Conservation (phyloP, 2,797 vertebrate species). For the Alectoris magna region DNA sequence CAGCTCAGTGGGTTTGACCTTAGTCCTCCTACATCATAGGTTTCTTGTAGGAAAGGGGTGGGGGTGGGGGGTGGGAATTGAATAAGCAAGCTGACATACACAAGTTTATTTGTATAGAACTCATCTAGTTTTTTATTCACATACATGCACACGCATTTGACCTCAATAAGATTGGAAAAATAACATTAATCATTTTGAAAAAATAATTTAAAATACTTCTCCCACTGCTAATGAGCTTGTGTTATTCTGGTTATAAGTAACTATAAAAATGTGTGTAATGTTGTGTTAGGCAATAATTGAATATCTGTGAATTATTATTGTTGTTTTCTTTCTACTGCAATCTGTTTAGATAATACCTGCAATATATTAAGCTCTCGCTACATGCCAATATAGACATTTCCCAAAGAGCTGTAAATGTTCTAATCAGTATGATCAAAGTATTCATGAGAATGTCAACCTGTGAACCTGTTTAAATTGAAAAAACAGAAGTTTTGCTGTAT, state of each 20-base stretch:
- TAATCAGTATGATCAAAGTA: not conserved
- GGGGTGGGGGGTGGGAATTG: not conserved
- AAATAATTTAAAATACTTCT: conserved; percentile 38
- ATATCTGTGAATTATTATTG: conserved; percentile 51
- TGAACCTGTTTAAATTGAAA: not conserved
- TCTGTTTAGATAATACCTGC: not conserved
- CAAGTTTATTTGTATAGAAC: not conserved
- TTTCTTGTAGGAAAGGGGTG: not conserved
- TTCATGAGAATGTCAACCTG: fast-evolving
- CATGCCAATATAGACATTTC: not conserved
- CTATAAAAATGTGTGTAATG: conserved; percentile 35
- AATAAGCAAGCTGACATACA: not conserved
- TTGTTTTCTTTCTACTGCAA: conserved; percentile 16
- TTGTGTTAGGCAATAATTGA: conserved; percentile 38
- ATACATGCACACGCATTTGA: not conserved
- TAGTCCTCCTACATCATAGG: not conserved
- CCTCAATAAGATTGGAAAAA: not conserved
- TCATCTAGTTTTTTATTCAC: not conserved
- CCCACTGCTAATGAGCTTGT: conserved; percentile 12
- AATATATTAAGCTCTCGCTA: not conserved
- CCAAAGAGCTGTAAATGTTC: not conserved
- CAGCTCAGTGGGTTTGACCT: not conserved
- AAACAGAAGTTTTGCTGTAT: not conserved
- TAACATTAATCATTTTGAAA: conserved; percentile 28
- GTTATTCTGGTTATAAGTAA: conserved; percentile 23